Base-by-base conservation (phyloP, 2,888 invertebrate genomes). In the Nomada fabriciana region DNA sequence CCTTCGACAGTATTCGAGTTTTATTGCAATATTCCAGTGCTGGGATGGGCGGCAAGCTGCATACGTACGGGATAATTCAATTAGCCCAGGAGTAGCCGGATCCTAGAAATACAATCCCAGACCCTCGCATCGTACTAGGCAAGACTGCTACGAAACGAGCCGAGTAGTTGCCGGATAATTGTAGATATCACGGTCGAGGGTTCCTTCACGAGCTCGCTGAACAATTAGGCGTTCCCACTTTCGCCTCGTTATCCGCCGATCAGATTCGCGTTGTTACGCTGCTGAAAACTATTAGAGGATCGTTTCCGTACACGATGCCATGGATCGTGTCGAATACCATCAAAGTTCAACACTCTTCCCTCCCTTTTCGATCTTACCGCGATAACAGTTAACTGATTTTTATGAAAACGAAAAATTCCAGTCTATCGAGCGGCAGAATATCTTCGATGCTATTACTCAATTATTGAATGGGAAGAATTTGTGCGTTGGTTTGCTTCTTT, bases 81-180 rank as follows among this genome's bases (percentile, higher is more conserved):
- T 86, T 87, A 86, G 71, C 75, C 63, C 57, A 65, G 79, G 74
- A 2, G 76, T 68, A 80, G 71, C 72, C 57, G 69, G 72, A 81
- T 80, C 72, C 74, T 82, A 75, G 87, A 85, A 87, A 85, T 82
- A 82, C 86, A 84, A 84, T 87, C 76, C 76, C 52, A 70, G 63
- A 43, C 20, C 47, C 76, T 70, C 67, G 20, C 43, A n/a, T 36
- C 64, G 71, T 59, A 76, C 81, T 76, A 72, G 59, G 76, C 74
- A 82, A 79, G 82, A 85, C 68, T 74, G 76, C 84, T 79, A 64
- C 74, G 74, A 76, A 69, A 72, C 71, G 47, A 36, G 64, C 20
- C 68, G 76, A 60, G 74, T 70, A 68, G 79, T 82, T 59, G 69
- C 61, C 77, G 65, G 68, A 64, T 69, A 72, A 61, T 83, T 76